phyloP scores from a whole-genome alignment of 2,888 invertebrate genomes.

The Papilio protenor region DNA sequence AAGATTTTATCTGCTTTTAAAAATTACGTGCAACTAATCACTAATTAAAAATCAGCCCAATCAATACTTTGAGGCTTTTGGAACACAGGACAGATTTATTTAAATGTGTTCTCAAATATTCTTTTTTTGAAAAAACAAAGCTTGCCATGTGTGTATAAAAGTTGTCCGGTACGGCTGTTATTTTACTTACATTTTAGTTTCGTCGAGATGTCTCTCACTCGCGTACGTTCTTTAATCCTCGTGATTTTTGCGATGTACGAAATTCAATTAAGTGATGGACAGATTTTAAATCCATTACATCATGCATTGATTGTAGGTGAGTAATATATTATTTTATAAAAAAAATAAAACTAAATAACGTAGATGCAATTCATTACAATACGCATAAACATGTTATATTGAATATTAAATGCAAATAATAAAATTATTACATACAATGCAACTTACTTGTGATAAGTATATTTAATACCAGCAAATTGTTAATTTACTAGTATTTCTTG shows the following conservation, averaged over 20 bases:
- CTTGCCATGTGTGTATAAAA: slow-evolving; percentile 17
- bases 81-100: slow-evolving; percentile 16
- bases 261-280: slow-evolving; percentile 25
- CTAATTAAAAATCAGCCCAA: not conserved
- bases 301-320: slow-evolving; percentile 17
- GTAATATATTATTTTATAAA: not conserved
- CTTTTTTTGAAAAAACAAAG: slow-evolving; percentile 13
- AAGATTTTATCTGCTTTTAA: not conserved
- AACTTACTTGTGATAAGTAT: no score
- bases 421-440: no score
- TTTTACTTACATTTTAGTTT: slow-evolving; percentile 25
- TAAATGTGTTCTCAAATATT: not conserved
- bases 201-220: slow-evolving; percentile 26
- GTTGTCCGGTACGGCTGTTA: not conserved
- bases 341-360: no score
- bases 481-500: no score
- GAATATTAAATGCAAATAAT: no score
- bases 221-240: slow-evolving; percentile 12
- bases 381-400: no score
- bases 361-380: no score
- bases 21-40: slow-evolving; percentile 10
- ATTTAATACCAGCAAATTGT: no score
- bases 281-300: slow-evolving; percentile 1
- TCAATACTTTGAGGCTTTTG: not conserved
- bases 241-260: slow-evolving; percentile 1